A percentile compares a stretch with the other conserved stretches of the same genome.
Conservation (phyloP, 1,140 invertebrate species). For the Oryctes rhinoceros region DNA sequence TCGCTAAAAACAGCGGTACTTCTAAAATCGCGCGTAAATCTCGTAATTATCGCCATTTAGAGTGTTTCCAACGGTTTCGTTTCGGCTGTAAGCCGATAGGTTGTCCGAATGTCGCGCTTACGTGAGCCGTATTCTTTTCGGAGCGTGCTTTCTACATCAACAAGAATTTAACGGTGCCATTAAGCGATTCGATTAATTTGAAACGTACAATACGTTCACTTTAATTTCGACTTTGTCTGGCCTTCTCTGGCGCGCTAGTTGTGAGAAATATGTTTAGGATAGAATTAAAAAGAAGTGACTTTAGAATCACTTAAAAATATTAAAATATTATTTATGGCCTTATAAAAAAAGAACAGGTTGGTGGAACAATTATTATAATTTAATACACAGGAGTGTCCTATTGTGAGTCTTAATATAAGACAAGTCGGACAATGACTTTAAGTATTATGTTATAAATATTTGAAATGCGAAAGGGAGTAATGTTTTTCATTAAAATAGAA, state of each 20-base stretch:
- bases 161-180: slow-evolving; percentile 4
- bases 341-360: no score
- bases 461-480: no score
- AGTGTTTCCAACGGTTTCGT: not conserved
- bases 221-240: not conserved
- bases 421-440: no score
- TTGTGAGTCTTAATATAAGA: no score
- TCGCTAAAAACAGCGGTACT: not conserved
- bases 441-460: no score
- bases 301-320: no score
- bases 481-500: no score
- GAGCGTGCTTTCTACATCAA: slow-evolving; percentile 21
- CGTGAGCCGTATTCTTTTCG: slow-evolving; percentile 5
- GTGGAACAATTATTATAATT: no score
- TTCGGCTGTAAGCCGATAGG: not conserved
- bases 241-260: not conserved
- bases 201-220: not conserved
- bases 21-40: not conserved
- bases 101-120: not conserved
- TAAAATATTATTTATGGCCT: no score
- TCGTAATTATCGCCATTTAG: slow-evolving; percentile 7
- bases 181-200: not conserved
- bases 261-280: no score
- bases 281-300: no score
- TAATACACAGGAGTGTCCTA: no score